Evolutionary conservation across 64 coral and sea anemone genomes (phyloP), one percentile per base, ranked within the genome.

Genomic region (Montipora cactus): DNA sequence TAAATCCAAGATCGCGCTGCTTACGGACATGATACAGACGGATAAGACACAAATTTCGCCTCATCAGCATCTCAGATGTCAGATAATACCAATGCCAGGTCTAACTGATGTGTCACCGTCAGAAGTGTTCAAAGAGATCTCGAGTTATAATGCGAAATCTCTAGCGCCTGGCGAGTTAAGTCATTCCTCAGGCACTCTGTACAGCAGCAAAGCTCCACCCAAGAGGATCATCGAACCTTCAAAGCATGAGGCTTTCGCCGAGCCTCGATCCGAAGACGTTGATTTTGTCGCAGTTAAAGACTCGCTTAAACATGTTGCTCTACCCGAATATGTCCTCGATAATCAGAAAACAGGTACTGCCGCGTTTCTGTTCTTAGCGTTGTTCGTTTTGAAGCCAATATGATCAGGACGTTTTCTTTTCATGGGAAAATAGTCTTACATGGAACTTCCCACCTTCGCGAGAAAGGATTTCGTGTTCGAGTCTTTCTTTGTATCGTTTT

Each of bases 71-170:
- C 81, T 90, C 11, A 89, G 78, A 23, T 75, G 85, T 9, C 96
- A 99, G 77, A 96, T 95, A 1, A 92, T 99, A 18, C 97, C 97
- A 0, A 94, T 99, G 97, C 95, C 95, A 5, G 97, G 97, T 66
- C 74, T 99, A 18, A 90, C 91, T 12, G 49, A 73, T 8, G 90
- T 94, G 62, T 91, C 92, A 22, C 82, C 97, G 0, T 81, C 89
- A 0, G 97, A 96, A 5, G 83, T 99, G 2, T 96, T 88, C 37
- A 89, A 91, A 3, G 92, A 96, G 77, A 99, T 99, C 18, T 94
- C 97, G 16, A 96, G 94, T 74, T 93, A 99, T 49, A 99, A 99
- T 64, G 97, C 95, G 0, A 92, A 94, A 84, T 95, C 97, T n/a
- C 62, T 99, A 8, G 97, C 97, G 7, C 90, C 94, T 2, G 97